These are phyloP conservation scores for Lepidocyrtinus sp. DNA, from an alignment of 2,888 invertebrate species.

Conservation along the genomic window DNA sequence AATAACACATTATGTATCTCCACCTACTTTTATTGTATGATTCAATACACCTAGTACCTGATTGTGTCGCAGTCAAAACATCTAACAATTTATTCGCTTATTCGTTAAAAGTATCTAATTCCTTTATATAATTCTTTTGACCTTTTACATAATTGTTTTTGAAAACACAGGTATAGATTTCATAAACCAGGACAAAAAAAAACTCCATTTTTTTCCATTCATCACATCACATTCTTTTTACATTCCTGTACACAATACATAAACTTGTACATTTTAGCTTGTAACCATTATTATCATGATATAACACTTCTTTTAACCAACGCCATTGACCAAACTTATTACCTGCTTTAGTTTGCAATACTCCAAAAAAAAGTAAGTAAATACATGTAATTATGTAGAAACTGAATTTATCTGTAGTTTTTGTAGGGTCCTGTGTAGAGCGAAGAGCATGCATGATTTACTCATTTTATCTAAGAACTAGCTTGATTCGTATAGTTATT, in stretches of 20 bases:
- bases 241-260: background rate
- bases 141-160: too few species aligned
- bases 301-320: background rate
- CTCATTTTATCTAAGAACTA: background rate
- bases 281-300: background rate
- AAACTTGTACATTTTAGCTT: background rate
- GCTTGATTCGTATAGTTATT: background rate
- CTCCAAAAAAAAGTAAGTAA: background rate
- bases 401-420: background rate
- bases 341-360: background rate
- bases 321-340: background rate
- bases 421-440: too few species aligned
- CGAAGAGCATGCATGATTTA: background rate
- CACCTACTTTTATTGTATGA: background rate
- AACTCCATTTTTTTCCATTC: too few species aligned
- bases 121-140: background rate
- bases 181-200: background rate
- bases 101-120: background rate
- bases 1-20: conserved; percentile 11
- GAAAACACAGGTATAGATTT: background rate
- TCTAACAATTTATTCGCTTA: conserved; percentile 1
- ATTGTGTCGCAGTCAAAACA: conserved; percentile 21
- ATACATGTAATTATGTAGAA: background rate
- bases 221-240: background rate
- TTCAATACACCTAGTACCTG: background rate